Evolutionary conservation across 2,888 invertebrate species (phyloP).

Genomic region (Chrysolina americana): DNA sequence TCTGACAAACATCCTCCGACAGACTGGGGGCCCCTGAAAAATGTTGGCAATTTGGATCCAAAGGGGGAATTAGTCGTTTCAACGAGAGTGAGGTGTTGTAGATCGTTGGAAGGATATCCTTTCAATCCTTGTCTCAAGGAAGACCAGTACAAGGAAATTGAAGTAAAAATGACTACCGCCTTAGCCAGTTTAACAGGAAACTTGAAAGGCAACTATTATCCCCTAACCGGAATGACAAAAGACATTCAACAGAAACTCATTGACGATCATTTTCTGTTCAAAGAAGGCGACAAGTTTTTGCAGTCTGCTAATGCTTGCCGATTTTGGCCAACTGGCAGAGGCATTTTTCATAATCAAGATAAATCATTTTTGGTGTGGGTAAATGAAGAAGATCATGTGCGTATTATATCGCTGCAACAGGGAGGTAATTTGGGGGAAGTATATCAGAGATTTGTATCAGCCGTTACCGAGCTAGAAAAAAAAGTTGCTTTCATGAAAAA

Average conservation of each 20-base stretch:
- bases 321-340: slow-evolving; percentile 94
- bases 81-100: slow-evolving; percentile 78
- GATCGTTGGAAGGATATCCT: slow-evolving; percentile 75
- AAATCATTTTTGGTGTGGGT: slow-evolving; percentile 98
- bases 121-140: slow-evolving; percentile 80
- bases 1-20: slow-evolving; percentile 74
- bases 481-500: slow-evolving; percentile 73
- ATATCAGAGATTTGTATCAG: slow-evolving; percentile 71
- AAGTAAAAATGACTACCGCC: slow-evolving; percentile 69
- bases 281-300: slow-evolving; percentile 93
- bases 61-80: slow-evolving; percentile 75
- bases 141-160: slow-evolving; percentile 76
- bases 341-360: slow-evolving; percentile 95
- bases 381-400: slow-evolving; percentile 97
- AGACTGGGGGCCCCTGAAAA: slow-evolving; percentile 75
- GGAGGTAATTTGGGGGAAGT: slow-evolving; percentile 92
- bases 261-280: slow-evolving; percentile 97
- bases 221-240: slow-evolving; percentile 93
- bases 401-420: slow-evolving; percentile 97
- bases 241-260: slow-evolving; percentile 94
- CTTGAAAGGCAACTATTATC: slow-evolving; percentile 92
- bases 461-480: slow-evolving; percentile 71
- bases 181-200: slow-evolving; percentile 73
- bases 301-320: slow-evolving; percentile 94
- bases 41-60: slow-evolving; percentile 75